Evolutionary conservation across 2,113 vertebrate genomes (phyloP).

Genomic region (Helogale parvula): DNA sequence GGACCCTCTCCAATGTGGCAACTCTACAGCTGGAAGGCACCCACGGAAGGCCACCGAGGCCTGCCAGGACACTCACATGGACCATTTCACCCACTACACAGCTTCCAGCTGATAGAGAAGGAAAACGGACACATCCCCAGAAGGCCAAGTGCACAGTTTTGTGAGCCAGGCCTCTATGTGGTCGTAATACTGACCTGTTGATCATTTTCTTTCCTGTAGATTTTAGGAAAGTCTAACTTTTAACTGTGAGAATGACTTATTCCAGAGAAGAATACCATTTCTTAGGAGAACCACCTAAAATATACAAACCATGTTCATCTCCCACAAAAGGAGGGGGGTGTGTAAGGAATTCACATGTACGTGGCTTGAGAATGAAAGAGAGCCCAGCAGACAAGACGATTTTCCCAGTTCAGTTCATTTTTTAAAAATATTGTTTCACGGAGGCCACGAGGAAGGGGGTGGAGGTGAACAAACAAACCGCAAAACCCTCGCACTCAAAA

Average conservation of each 20-base stretch:
- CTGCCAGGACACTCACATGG: neutral
- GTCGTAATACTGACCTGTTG: neutral
- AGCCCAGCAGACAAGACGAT: neutral
- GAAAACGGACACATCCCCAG: neutral
- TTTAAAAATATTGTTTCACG: neutral
- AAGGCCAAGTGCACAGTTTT: neutral
- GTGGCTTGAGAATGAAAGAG: neutral
- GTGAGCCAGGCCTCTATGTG: neutral
- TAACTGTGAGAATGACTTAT: neutral
- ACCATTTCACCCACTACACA: neutral
- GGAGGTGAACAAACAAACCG: neutral
- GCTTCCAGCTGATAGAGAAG: neutral
- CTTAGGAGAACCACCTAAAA: conserved; percentile 12
- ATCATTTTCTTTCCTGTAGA: neutral
- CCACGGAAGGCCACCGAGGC: neutral
- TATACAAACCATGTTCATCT: neutral
- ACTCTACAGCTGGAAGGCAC: neutral
- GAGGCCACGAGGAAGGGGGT: neutral
- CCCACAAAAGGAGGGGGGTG: neutral
- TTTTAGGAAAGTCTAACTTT: conserved; percentile 19
- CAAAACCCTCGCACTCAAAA: neutral
- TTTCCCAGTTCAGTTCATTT: neutral
- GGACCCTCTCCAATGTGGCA: neutral
- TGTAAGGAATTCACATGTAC: neutral
- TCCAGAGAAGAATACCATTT: neutral